A percentile compares a stretch with the other conserved stretches of the same genome.
phyloP scores from a whole-genome alignment of 1,140 invertebrate genomes.

The Brachionus paranguensis region DNA sequence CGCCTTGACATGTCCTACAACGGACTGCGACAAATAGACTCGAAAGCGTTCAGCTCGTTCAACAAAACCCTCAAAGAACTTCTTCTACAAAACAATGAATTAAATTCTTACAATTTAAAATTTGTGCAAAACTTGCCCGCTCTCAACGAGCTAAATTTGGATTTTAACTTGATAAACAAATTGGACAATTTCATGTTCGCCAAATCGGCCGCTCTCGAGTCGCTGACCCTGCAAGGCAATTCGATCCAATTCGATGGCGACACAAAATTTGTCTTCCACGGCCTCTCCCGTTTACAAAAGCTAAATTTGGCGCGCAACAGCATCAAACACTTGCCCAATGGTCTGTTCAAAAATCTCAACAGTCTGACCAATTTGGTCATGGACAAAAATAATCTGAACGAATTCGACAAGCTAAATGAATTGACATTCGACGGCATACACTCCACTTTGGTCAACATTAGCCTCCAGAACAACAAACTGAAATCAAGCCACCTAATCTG shows the following conservation, averaged over 20 bases:
- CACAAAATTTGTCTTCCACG: neutral
- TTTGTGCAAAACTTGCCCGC: neutral
- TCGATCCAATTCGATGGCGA: neutral
- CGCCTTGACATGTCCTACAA: slow-evolving; percentile 37
- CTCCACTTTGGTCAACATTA: neutral
- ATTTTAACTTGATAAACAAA: slow-evolving; percentile 25
- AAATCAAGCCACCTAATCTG: neutral
- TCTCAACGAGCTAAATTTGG: slow-evolving; percentile 31
- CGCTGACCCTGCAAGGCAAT: slow-evolving; percentile 13
- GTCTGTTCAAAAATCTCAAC: neutral
- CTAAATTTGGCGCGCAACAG: slow-evolving; percentile 20
- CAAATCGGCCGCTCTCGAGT: neutral
- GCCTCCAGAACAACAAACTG: neutral
- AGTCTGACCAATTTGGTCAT: neutral
- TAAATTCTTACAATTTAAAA: slow-evolving; percentile 15
- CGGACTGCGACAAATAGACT: neutral
- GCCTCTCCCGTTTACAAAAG: neutral
- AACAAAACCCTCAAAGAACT: slow-evolving; percentile 15
- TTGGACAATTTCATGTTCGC: neutral
- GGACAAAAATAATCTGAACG: slow-evolving; percentile 21
- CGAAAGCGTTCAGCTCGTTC: neutral
- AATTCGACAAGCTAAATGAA: slow-evolving; percentile 9
- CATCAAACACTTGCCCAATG: neutral
- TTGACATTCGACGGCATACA: neutral
- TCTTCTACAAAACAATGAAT: slow-evolving; percentile 37